phyloP scores from a whole-genome alignment of 1,140 invertebrate genomes.

The Paraescarpia echinospica region DNA sequence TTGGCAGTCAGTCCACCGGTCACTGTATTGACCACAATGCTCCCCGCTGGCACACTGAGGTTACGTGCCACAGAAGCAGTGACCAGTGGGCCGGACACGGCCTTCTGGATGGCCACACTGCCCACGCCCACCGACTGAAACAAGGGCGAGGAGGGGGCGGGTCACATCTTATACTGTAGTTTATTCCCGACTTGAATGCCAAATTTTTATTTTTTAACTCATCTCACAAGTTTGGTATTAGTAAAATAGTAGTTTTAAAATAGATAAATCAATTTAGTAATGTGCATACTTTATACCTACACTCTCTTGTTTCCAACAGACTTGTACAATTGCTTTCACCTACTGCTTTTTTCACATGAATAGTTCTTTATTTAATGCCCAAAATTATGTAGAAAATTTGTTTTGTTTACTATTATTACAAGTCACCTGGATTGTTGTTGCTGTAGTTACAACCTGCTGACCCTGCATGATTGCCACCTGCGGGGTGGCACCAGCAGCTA shows the following conservation, averaged over 20 bases:
- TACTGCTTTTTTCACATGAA: too few relatives aligned
- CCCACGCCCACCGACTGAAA: conserved; percentile 34
- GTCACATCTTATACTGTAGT: too few relatives aligned
- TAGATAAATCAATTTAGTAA: not conserved
- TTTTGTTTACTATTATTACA: conserved; percentile 8
- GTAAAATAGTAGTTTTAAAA: not conserved
- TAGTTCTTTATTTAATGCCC: not conserved
- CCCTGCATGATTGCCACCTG: conserved; percentile 13
- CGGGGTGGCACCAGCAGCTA: conserved; percentile 23
- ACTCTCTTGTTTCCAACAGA: not conserved
- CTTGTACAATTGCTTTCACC: not conserved
- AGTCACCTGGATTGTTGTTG: conserved; percentile 1
- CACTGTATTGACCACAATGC: conserved; percentile 45
- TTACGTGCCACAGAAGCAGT: conserved; percentile 43
- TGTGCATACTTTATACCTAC: not conserved
- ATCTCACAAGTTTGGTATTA: not conserved
- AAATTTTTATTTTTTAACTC: not conserved
- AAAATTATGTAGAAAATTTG: not conserved
- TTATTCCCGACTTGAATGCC: too few relatives aligned
- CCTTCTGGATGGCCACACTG: conserved; percentile 37
- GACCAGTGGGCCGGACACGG: conserved; percentile 33
- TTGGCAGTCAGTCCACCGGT: conserved; percentile 32
- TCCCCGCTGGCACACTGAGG: conserved; percentile 39
- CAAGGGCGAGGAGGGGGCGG: not conserved
- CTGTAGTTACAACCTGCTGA: conserved; percentile 2